A percentile compares a stretch with the other conserved stretches of the same genome.
Conservation (phyloP, 2,797 vertebrate genomes). For the Acrocephalus scirpaceus region DNA sequence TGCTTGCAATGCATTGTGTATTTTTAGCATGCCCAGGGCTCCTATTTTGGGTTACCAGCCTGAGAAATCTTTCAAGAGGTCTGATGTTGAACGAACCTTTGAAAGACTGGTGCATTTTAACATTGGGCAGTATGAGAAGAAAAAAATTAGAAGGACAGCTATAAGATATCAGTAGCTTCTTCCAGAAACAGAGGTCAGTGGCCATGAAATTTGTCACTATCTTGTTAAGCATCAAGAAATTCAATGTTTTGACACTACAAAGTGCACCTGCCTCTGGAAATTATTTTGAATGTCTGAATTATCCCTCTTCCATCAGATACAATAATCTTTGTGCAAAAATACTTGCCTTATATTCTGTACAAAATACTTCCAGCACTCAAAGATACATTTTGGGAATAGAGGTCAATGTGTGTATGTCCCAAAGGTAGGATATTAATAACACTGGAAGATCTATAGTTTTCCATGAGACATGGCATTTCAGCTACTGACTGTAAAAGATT, state of each 20-base stretch:
- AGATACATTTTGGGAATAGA: constrained; percentile 32
- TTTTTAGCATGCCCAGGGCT: neutral
- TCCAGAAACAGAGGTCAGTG: neutral
- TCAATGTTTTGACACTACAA: neutral
- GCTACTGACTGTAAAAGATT: constrained; percentile 29
- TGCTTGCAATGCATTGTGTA: neutral
- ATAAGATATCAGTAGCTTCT: neutral
- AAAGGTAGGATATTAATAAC: constrained; percentile 61
- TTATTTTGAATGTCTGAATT: constrained; percentile 1
- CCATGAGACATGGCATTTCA: constrained; percentile 23
- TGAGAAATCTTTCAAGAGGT: neutral
- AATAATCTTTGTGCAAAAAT: neutral
- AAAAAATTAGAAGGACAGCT: neutral
- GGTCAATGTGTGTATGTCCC: neutral
- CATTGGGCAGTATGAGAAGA: neutral
- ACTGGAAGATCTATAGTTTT: constrained; percentile 36
- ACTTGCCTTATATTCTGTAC: neutral
- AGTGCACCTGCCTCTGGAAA: constrained; percentile 6
- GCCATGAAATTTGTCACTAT: neutral
- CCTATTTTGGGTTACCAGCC: neutral
- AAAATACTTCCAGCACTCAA: neutral
- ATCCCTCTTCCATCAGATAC: neutral
- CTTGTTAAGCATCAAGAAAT: neutral
- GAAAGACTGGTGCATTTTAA: neutral
- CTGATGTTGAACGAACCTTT: neutral